A percentile compares a stretch with the other conserved stretches of the same genome.
Evolutionary conservation across 2,888 invertebrate genomes (phyloP).

Genomic region (Trichopria drosophilae): DNA sequence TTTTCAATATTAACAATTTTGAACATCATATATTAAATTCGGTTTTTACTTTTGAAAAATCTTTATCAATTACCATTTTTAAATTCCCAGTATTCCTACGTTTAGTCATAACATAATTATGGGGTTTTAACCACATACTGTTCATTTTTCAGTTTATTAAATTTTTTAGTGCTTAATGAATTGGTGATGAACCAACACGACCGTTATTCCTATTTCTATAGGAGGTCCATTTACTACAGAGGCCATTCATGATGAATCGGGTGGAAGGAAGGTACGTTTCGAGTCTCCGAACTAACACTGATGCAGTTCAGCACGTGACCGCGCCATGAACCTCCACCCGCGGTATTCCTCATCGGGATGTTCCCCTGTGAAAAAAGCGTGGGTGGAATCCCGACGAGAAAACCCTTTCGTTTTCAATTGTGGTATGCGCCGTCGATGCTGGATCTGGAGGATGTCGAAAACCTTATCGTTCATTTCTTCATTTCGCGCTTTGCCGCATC

Average conservation of each 20-base stretch:
- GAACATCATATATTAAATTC: too few species aligned
- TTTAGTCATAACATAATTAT: too few species aligned
- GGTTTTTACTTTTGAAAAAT: too few species aligned
- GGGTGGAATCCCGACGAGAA: slow-evolving; percentile 56
- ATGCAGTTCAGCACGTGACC: background rate
- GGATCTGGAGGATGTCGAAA: slow-evolving; percentile 18
- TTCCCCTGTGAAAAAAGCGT: slow-evolving; percentile 57
- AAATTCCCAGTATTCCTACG: too few species aligned
- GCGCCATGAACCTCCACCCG: background rate
- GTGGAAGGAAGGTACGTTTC: background rate
- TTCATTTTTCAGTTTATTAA: too few species aligned
- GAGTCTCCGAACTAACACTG: background rate
- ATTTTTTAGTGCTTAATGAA: too few species aligned
- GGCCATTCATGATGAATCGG: too few species aligned
- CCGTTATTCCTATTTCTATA: background rate
- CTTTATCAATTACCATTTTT: too few species aligned
- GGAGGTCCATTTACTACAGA: background rate
- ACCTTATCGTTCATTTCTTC: slow-evolving; percentile 21
- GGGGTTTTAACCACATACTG: too few species aligned
- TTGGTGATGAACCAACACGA: background rate
- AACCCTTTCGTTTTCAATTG: slow-evolving; percentile 50
- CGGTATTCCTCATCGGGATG: slow-evolving; percentile 43
- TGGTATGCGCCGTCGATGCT: slow-evolving; percentile 30
- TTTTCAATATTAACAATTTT: too few species aligned
- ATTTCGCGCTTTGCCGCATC: slow-evolving; percentile 18